Conservation (phyloP, 1,140 invertebrate genomes). For the Eulimnadia texana region DNA sequence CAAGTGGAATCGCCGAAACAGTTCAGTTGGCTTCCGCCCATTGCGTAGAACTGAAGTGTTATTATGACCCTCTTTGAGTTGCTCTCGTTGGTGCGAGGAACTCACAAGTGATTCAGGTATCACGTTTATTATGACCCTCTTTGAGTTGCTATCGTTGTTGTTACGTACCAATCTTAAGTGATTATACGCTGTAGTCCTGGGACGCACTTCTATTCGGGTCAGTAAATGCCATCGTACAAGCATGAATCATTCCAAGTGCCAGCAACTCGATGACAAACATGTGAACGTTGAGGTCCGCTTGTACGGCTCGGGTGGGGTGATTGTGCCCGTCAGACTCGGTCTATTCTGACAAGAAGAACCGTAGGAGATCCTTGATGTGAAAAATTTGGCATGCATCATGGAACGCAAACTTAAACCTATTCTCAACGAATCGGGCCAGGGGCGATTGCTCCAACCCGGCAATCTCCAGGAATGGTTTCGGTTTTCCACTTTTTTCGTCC, state of each 20-base stretch:
- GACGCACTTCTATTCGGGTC: too few species aligned
- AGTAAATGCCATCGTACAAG: too few species aligned
- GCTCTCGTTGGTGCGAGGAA: too few species aligned
- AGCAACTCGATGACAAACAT: neutral
- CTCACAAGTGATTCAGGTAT: too few species aligned
- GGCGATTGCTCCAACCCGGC: neutral
- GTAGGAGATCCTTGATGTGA: neutral
- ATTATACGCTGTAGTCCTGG: too few species aligned
- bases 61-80: too few species aligned
- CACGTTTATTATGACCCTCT: too few species aligned
- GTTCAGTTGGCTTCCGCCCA: too few species aligned
- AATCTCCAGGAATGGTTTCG: neutral
- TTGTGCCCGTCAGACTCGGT: neutral
- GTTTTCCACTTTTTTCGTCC: neutral
- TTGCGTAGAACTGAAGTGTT: too few species aligned
- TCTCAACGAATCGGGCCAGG: neutral
- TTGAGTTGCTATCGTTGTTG: too few species aligned
- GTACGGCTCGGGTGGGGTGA: neutral
- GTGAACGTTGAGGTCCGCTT: neutral
- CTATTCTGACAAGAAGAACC: neutral
- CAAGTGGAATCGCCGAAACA: too few species aligned
- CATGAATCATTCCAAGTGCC: neutral
- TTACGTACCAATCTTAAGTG: too few species aligned
- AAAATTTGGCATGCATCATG: neutral
- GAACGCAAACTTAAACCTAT: neutral